Percentiles rank a stretch among this genome's conserved stretches.
phyloP scores from a whole-genome alignment of 2,888 invertebrate genomes.

The Morpho achilles region DNA sequence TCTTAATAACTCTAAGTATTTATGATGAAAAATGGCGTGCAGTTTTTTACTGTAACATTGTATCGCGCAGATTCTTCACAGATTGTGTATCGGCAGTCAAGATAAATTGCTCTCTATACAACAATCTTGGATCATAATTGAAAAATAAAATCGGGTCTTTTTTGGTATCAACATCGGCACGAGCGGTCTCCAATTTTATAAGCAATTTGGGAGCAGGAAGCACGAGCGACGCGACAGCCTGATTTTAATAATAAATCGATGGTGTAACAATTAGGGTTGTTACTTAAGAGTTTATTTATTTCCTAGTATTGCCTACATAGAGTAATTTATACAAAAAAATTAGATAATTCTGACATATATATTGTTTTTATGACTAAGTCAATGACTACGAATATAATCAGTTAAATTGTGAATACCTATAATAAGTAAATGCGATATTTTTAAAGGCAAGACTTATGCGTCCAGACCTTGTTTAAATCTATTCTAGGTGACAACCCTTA shows the following conservation, averaged over 20 bases:
- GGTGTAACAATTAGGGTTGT: constrained; percentile 42
- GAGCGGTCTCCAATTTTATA: constrained; percentile 72
- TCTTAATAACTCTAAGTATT: constrained; percentile 16
- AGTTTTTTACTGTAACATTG: constrained; percentile 20
- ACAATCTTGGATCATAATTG: constrained; percentile 62
- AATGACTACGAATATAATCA: too few species aligned
- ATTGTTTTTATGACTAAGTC: too few species aligned
- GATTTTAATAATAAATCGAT: constrained; percentile 77
- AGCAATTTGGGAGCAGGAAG: constrained; percentile 70
- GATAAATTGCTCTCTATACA: constrained; percentile 42
- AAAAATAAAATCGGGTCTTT: constrained; percentile 56
- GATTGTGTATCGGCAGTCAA: constrained; percentile 19
- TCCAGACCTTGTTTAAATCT: background rate
- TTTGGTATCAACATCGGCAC: constrained; percentile 60
- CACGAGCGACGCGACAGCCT: constrained; percentile 63
- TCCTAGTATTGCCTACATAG: background rate
- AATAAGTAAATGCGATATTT: too few species aligned
- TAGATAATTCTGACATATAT: too few species aligned
- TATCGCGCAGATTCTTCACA: constrained; percentile 14
- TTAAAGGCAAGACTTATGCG: too few species aligned
- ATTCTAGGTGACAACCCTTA: constrained; percentile 35
- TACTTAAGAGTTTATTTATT: constrained; percentile 1
- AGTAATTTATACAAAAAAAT: too few species aligned
- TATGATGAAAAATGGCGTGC: constrained; percentile 14
- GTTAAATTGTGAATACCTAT: too few species aligned